Evolutionary conservation across 2,797 vertebrate species (phyloP), one percentile per base, ranked within the genome.

Genomic region (Hirundo rustica): DNA sequence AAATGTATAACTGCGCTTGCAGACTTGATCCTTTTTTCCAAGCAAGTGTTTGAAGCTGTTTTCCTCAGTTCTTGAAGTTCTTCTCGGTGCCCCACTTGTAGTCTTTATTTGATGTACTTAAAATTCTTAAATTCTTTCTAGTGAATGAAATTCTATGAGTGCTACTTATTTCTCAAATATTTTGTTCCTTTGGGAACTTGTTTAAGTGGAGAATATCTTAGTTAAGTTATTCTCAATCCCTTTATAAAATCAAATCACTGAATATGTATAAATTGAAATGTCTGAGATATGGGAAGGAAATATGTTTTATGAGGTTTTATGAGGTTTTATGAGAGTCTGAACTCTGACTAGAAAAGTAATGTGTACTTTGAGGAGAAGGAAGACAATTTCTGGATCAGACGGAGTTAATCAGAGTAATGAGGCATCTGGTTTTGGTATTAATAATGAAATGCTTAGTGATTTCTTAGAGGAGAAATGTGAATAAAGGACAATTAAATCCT

Each of bases 131-230:
- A 78, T 53, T 85, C 87, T 73, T 96, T 88, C 54, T 84, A 78
- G 70, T 93, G 88, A 94, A 88, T 73, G 87, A 93, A 88, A 82
- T 15, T 32, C 86, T 79, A 55, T 70, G 86, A 88, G 61, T 93
- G 77, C 89, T 89, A 84, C 89, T 94, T 94, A 78, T 68, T 95
- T 94, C 73, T 96, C 80, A 96, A 90, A 89, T 81, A 93, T 88
- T 91, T 90, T 94, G 48, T 86, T 88, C 87, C 91, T 93, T 51
- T 92, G 92, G 87, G 95, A 92, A 66, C 66, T 73, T 85, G 44
- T 42, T 81, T 93, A 94, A 92, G 73, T 66, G 53, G 66, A 88
- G 91, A 94, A 85, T 29, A 68, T 96, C 66, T 75, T 89, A 74
- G 81, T 77, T 82, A 94, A 75, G 82, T 86, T 95, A 66, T 88